Evolutionary conservation across 1,140 invertebrate species (phyloP), one percentile per base, ranked within the genome.

Genomic region (Leucophenga varia): DNA sequence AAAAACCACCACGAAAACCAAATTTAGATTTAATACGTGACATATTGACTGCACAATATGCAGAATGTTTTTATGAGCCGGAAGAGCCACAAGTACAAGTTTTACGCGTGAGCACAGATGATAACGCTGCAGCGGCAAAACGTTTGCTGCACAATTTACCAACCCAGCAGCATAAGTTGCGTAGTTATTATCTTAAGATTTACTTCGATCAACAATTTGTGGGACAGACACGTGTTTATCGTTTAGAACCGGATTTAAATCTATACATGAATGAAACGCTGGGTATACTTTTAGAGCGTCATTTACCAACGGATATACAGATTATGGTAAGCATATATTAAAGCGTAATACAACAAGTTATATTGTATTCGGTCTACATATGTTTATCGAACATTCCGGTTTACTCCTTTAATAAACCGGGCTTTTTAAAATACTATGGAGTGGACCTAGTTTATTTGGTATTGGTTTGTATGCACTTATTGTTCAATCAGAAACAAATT

Each of bases 61-160:
- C 63, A 4, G 67, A 77, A 22, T 63, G 77, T 32, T 76, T 80
- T 21, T 60, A 72, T 49, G 70, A 76, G 19, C 78, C 79, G 0
- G 79, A 76, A 21, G 80, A 82, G 46, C 80, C 80, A 8, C 55
- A 69, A 16, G 61, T 83, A 6, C 46, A 67, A 16, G 49, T 83
- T n/a, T 49, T 73, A 19, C 56, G 42, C 17, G 53, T 51, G 37
- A 52, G 61, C 19, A 21, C 47, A 40, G 49, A 57, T 49, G 48
- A 60, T 50, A 37, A 43, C 25, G 28, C 44, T 2, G 52, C 25
- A 10, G 20, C 18, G 22, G 3, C 18, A 8, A 35, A 39, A 12
- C 21, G 31, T 1, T 16, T 42, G 13, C 13, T 8, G 4, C 5
- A 35, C 32, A 35, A 35, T 13, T n/a, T 16, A 35, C 12, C 32